A percentile compares a stretch with the other conserved stretches of the same genome.
phyloP scores from a whole-genome alignment of 2,797 vertebrate genomes.

The Ambastaia sidthimunki region DNA sequence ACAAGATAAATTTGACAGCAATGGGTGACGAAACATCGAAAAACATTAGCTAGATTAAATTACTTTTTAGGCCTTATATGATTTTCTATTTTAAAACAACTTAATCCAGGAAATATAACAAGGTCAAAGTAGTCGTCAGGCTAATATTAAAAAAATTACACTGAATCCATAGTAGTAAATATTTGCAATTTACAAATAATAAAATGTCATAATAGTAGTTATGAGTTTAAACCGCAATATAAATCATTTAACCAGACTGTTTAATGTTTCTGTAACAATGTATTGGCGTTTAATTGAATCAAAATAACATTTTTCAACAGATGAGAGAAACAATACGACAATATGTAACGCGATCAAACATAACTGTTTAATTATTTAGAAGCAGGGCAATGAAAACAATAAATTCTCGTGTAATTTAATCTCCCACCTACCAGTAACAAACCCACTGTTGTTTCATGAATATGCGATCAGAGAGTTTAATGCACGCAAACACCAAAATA shows the following conservation, averaged over 20 bases:
- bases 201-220: neutral
- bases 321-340: constrained; percentile 85
- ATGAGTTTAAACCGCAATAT: neutral
- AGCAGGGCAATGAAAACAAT: constrained; percentile 76
- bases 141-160: neutral
- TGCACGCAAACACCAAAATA: neutral
- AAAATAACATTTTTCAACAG: neutral
- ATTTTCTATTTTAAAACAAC: neutral
- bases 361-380: constrained; percentile 92
- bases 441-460: neutral
- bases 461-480: neutral
- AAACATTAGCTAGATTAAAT: too few species aligned
- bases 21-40: neutral
- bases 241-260: too few species aligned
- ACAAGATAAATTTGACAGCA: neutral
- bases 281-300: neutral
- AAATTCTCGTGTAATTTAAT: constrained; percentile 81
- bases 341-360: constrained; percentile 93
- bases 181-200: neutral
- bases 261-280: neutral
- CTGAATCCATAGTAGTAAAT: too few species aligned
- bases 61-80: too few species aligned
- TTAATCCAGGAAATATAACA: neutral
- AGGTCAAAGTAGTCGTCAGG: neutral
- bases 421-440: constrained; percentile 61